Conservation (phyloP, 2,113 vertebrate species). For the Falco punctatus region DNA sequence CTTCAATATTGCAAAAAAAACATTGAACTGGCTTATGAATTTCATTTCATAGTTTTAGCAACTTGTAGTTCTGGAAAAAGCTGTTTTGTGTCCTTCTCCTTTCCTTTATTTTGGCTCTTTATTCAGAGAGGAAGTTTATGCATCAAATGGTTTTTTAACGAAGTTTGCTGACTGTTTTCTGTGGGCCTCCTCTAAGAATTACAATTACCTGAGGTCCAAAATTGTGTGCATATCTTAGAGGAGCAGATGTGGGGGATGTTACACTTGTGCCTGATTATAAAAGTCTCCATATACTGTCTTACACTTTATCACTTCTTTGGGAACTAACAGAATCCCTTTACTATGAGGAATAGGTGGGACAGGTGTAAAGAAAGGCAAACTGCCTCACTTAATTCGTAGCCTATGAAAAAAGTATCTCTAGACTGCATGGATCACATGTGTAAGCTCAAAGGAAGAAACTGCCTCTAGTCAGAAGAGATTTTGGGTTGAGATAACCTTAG, state of each 20-base stretch:
- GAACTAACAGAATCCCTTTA: neutral
- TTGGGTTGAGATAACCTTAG: neutral
- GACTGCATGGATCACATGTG: neutral
- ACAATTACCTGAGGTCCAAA: neutral
- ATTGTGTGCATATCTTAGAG: neutral
- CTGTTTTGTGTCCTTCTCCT: neutral
- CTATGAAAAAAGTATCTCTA: neutral
- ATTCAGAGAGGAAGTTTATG: neutral
- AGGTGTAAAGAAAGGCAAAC: neutral
- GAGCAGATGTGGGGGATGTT: neutral
- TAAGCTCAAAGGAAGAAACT: neutral
- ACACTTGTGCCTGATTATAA: neutral
- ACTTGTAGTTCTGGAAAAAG: neutral
- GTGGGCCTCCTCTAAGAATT: neutral
- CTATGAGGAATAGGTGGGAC: neutral
- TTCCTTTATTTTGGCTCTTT: neutral
- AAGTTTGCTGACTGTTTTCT: neutral
- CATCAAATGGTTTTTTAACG: neutral
- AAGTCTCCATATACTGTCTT: neutral
- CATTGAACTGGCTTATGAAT: neutral
- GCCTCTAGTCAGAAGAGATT: neutral
- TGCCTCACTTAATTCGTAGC: neutral
- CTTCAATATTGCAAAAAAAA: neutral
- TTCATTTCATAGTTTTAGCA: neutral
- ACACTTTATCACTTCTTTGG: neutral